Conservation (phyloP, 2,113 vertebrate genomes). For the Henicopernis longicauda region DNA sequence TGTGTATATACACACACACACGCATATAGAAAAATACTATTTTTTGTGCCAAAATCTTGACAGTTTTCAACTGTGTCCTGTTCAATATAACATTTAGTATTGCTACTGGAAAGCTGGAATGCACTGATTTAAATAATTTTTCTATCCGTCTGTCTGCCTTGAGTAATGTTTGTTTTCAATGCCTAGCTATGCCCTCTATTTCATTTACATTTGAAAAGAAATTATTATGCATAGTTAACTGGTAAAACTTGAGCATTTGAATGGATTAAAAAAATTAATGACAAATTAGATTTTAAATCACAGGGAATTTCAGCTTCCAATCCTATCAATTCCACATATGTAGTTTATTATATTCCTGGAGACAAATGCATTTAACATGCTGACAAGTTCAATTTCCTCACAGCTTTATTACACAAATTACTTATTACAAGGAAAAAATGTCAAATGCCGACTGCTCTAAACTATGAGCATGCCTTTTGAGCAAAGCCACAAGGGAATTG, state of each 20-base stretch:
- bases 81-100: neutral
- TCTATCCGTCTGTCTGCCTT: neutral
- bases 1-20: neutral
- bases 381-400: conserved; percentile 72
- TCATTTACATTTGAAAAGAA: conserved; percentile 4
- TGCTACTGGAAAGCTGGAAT: neutral
- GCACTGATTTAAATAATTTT: neutral
- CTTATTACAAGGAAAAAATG: conserved; percentile 59
- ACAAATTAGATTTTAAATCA: conserved; percentile 61
- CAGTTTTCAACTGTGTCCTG: neutral
- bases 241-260: neutral
- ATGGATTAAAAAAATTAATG: conserved; percentile 10
- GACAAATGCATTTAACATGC: conserved; percentile 66
- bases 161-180: neutral
- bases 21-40: neutral
- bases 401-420: conserved; percentile 72
- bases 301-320: conserved; percentile 36
- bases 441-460: conserved; percentile 41
- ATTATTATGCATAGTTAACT: conserved; percentile 22
- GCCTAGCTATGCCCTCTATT: neutral
- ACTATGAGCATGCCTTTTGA: conserved; percentile 9
- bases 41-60: neutral
- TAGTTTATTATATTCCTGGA: conserved; percentile 59
- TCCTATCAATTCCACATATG: neutral
- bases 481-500: neutral